phyloP scores from a whole-genome alignment of 1,140 invertebrate genomes.

The Orussus abietinus region DNA sequence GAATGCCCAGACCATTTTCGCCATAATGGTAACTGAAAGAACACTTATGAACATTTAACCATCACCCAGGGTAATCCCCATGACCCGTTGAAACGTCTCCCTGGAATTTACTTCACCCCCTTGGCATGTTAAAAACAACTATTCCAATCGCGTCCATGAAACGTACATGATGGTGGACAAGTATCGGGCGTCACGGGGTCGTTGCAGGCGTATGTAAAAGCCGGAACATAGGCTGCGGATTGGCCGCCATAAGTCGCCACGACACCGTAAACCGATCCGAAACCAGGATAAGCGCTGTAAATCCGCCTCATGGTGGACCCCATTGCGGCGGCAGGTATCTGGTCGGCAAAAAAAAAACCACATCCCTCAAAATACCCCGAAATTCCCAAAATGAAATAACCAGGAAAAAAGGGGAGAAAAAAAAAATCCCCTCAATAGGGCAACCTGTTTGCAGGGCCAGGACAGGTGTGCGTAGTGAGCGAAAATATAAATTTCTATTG shows the following conservation, averaged over 20 bases:
- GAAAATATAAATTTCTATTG: too few relatives aligned
- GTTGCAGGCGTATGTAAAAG: constrained; percentile 63
- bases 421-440: too few relatives aligned
- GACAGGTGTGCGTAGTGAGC: too few relatives aligned
- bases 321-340: constrained; percentile 32
- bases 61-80: too few relatives aligned
- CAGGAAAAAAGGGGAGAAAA: too few relatives aligned
- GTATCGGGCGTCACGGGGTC: constrained; percentile 39
- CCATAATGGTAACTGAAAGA: constrained; percentile 45
- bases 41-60: too few relatives aligned
- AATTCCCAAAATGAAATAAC: constrained; percentile 3
- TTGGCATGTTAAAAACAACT: too few relatives aligned
- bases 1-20: constrained; percentile 52
- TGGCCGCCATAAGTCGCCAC: constrained; percentile 53
- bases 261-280: constrained; percentile 61
- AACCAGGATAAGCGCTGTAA: constrained; percentile 62
- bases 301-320: constrained; percentile 45
- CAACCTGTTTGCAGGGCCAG: too few relatives aligned
- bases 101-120: too few relatives aligned
- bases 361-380: too few relatives aligned
- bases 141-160: too few relatives aligned
- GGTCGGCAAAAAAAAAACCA: constrained; percentile 20
- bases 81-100: too few relatives aligned
- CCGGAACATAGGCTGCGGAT: constrained; percentile 63
- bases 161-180: constrained; percentile 53